Evolutionary conservation across 1,140 invertebrate species (phyloP).

Genomic region (Fopius arisanus): DNA sequence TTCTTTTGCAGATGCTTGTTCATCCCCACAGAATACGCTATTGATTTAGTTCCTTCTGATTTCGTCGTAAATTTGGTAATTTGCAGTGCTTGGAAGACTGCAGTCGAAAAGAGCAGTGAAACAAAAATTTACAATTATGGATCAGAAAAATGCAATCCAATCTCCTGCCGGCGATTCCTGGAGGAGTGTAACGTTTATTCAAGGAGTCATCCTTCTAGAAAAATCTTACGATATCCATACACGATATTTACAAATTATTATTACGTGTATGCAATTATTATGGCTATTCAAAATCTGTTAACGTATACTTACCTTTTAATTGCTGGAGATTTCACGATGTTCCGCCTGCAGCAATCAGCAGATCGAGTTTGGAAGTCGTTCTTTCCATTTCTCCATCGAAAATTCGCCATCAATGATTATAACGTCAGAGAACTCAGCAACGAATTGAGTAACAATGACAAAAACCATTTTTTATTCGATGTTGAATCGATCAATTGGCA

Average conservation of each 20-base stretch:
- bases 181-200: background rate
- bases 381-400: too few relatives aligned
- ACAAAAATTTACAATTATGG: background rate
- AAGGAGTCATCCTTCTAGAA: background rate
- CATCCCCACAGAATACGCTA: too few relatives aligned
- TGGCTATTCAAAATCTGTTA: too few relatives aligned
- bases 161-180: background rate
- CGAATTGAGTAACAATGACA: background rate
- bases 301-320: too few relatives aligned
- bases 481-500: background rate
- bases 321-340: too few relatives aligned
- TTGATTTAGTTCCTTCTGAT: background rate
- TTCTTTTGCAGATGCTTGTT: too few relatives aligned
- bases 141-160: background rate
- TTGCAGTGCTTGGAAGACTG: background rate
- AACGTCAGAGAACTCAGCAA: background rate
- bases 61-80: background rate
- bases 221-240: background rate
- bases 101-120: background rate
- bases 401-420: background rate
- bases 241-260: too few relatives aligned
- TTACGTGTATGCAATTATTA: too few relatives aligned
- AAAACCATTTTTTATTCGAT: background rate
- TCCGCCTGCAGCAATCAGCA: too few relatives aligned
- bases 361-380: too few relatives aligned